Conservation (phyloP, 1,140 invertebrate species). For the Pemphigus obesinymphae region DNA sequence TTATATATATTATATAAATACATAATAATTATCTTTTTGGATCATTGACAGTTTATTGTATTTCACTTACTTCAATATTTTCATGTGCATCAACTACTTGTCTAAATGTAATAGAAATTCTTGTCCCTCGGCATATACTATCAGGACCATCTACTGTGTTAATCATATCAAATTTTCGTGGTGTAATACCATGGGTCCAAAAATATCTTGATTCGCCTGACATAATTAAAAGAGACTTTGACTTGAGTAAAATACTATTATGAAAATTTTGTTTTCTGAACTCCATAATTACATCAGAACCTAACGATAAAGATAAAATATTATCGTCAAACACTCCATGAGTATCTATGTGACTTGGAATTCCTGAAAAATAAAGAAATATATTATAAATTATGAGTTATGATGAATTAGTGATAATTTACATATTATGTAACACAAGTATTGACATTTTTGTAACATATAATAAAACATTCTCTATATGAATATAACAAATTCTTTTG, state of each 20-base stretch:
- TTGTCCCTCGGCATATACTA: constrained; percentile 56
- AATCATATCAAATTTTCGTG: constrained; percentile 76
- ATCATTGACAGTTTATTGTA: no score
- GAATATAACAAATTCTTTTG: no score
- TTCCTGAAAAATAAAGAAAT: constrained; percentile 60
- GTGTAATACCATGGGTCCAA: constrained; percentile 82
- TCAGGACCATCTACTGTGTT: constrained; percentile 54
- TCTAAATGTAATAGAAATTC: constrained; percentile 87
- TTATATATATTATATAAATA: no score
- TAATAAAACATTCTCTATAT: no score
- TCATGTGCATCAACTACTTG: constrained; percentile 56
- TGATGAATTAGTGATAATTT: no score
- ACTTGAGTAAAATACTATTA: constrained; percentile 63
- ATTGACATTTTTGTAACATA: no score
- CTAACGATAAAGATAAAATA: constrained; percentile 83
- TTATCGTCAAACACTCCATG: constrained; percentile 87
- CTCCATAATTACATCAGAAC: constrained; percentile 82
- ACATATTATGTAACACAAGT: no score
- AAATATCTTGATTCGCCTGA: constrained; percentile 72
- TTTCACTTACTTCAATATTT: constrained; percentile 8
- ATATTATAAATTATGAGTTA: no score
- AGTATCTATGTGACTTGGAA: constrained; percentile 92
- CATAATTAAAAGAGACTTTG: constrained; percentile 80
- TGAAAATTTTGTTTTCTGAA: constrained; percentile 64
- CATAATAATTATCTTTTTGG: no score